These are phyloP conservation scores for Pluvianellus socialis DNA, from an alignment of 2,113 vertebrate genomes.

Conservation along the genomic window DNA sequence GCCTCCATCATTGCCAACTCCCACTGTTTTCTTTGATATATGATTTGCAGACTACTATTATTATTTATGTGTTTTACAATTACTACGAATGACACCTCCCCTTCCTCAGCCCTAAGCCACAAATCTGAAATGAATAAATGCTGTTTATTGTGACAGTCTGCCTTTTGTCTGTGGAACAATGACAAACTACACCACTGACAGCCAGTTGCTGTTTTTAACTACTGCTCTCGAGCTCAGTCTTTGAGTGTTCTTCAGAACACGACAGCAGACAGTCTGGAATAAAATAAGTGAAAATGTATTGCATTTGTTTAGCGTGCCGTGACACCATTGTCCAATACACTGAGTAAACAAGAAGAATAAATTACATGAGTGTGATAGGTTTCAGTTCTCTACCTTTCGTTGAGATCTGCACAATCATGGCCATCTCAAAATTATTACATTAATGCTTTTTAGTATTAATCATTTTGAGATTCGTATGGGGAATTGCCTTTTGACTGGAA, in stretches of 20 bases:
- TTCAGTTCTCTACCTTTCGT: background rate
- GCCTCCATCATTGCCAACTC: slow-evolving; percentile 71
- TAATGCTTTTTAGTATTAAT: background rate
- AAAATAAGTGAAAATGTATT: slow-evolving; percentile 44
- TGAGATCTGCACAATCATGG: background rate
- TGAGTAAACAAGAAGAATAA: slow-evolving; percentile 33
- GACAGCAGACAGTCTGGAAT: slow-evolving; percentile 54
- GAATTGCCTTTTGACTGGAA: background rate
- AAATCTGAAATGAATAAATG: slow-evolving; percentile 78
- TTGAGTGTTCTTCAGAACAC: slow-evolving; percentile 61
- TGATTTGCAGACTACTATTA: slow-evolving; percentile 77
- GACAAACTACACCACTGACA: slow-evolving; percentile 75
- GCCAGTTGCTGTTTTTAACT: slow-evolving; percentile 54
- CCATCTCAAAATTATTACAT: background rate
- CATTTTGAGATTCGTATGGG: background rate
- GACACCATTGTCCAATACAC: background rate
- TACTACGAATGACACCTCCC: slow-evolving; percentile 73
- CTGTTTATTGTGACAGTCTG: slow-evolving; percentile 79
- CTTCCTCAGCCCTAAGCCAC: slow-evolving; percentile 73
- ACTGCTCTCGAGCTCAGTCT: slow-evolving; percentile 41
- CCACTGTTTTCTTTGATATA: slow-evolving; percentile 76
- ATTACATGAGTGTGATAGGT: background rate
- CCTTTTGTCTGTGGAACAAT: slow-evolving; percentile 77
- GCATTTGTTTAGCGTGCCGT: slow-evolving; percentile 43
- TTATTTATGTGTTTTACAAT: slow-evolving; percentile 82